Evolutionary conservation across 2,113 vertebrate species (phyloP).

Genomic region (Aegithalos caudatus): DNA sequence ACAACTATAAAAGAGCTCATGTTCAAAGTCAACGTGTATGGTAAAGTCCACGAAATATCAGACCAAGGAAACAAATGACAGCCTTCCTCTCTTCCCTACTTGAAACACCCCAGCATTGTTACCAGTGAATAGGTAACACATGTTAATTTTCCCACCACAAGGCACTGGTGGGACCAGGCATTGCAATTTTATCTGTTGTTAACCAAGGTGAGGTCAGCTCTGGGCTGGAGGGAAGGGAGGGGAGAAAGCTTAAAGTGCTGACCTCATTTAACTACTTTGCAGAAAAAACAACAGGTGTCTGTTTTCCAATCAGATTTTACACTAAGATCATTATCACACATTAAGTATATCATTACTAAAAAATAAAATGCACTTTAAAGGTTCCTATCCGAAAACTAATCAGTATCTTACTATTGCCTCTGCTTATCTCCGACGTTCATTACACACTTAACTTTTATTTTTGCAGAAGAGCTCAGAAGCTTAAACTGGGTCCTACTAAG

Average conservation of each 20-base stretch:
- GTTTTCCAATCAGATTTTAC: constrained; percentile 52
- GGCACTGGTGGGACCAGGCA: background rate
- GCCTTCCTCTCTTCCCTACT: background rate
- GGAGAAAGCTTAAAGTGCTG: constrained; percentile 34
- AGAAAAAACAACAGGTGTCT: constrained; percentile 41
- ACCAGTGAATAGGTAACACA: background rate
- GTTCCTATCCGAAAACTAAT: background rate
- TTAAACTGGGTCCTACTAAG: background rate
- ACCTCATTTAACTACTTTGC: constrained; percentile 41
- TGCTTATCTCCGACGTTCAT: constrained; percentile 9
- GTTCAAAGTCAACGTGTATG: background rate
- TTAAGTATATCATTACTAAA: constrained; percentile 29
- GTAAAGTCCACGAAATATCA: background rate
- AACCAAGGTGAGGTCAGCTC: constrained; percentile 19
- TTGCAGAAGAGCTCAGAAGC: background rate
- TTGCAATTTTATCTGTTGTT: background rate
- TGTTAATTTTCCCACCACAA: background rate
- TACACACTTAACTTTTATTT: background rate
- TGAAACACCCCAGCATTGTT: background rate
- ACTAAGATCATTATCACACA: constrained; percentile 14
- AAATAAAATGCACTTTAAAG: constrained; percentile 24
- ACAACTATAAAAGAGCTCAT: background rate
- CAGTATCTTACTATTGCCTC: background rate
- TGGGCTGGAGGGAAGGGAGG: constrained; percentile 32
- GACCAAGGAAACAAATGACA: background rate